A percentile compares a stretch with the other conserved stretches of the same genome.
Evolutionary conservation across 2,113 vertebrate species (phyloP).

Genomic region (Nipponia nippon): DNA sequence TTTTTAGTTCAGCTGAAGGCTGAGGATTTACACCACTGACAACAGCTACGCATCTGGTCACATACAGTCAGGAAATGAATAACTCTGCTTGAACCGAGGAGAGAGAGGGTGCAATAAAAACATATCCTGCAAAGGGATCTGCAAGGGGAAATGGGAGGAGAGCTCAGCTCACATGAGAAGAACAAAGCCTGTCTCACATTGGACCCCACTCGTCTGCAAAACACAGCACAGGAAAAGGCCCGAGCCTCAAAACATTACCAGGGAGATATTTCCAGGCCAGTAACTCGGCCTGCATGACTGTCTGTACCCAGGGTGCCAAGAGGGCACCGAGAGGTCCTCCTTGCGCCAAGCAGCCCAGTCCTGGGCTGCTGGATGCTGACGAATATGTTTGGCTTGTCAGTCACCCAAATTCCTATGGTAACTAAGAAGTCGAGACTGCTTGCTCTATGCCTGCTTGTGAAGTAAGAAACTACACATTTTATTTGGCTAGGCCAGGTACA

Average conservation of each 20-base stretch:
- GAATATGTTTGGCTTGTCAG: background rate
- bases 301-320: background rate
- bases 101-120: slow-evolving; percentile 2
- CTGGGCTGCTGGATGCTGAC: background rate
- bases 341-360: background rate
- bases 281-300: background rate
- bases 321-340: background rate
- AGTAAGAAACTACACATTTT: background rate
- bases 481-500: background rate
- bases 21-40: slow-evolving; percentile 14
- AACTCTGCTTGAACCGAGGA: slow-evolving; percentile 1
- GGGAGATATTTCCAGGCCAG: background rate
- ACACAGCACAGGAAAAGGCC: background rate
- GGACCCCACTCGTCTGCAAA: background rate
- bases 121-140: slow-evolving; percentile 30
- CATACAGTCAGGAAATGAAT: slow-evolving; percentile 38
- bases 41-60: slow-evolving; percentile 4
- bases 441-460: background rate
- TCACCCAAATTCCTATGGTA: background rate
- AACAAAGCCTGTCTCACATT: background rate
- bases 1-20: background rate
- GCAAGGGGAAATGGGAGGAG: background rate
- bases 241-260: background rate
- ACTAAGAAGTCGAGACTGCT: background rate
- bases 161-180: background rate